Evolutionary conservation across 2,113 vertebrate genomes (phyloP).

Genomic region (Etia nguti): DNA sequence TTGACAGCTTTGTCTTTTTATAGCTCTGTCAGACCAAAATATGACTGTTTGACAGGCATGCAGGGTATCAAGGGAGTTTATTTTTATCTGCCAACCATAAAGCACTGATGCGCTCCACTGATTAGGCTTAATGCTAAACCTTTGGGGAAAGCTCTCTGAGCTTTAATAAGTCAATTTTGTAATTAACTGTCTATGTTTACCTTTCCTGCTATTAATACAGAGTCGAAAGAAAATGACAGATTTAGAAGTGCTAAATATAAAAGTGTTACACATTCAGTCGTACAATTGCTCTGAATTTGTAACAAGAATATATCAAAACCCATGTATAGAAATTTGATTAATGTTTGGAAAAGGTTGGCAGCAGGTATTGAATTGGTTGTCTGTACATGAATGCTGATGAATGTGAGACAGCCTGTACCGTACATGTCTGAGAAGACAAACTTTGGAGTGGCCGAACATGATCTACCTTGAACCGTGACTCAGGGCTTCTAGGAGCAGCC

Average conservation of each 20-base stretch:
- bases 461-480: background rate
- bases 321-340: background rate
- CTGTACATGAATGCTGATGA: background rate
- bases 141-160: background rate
- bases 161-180: background rate
- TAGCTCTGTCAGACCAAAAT: background rate
- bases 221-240: background rate
- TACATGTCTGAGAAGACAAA: background rate
- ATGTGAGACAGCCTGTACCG: background rate
- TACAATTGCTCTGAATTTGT: background rate
- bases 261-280: background rate
- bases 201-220: background rate
- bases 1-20: background rate
- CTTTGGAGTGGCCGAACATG: background rate
- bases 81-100: background rate
- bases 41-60: background rate
- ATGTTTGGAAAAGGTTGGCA: background rate
- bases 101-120: background rate
- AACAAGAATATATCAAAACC: background rate
- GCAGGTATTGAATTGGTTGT: background rate
- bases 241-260: background rate
- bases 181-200: background rate
- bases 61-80: background rate
- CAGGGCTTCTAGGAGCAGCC: background rate
- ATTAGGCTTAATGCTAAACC: background rate